A percentile compares a stretch with the other conserved stretches of the same genome.
phyloP scores from a whole-genome alignment of 2,113 vertebrate genomes.

The Odontophorus gujanensis region DNA sequence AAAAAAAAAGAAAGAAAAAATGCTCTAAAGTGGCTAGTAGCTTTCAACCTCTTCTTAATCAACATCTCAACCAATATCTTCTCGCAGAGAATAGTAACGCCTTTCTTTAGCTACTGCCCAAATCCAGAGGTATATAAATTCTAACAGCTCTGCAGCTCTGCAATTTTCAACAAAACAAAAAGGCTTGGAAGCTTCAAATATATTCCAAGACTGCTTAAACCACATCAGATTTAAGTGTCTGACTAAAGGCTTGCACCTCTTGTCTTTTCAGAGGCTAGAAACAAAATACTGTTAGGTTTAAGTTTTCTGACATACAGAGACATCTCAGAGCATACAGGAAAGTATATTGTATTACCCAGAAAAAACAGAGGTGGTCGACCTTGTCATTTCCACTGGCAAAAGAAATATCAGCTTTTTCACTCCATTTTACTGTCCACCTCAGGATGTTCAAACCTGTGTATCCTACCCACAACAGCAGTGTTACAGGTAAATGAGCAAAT shows the following conservation, averaged over 20 bases:
- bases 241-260: not conserved
- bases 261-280: not conserved
- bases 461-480: accelerated
- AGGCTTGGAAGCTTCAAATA: not conserved
- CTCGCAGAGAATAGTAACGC: not conserved
- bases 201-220: not conserved
- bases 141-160: not conserved
- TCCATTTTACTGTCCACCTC: not conserved
- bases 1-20: not conserved
- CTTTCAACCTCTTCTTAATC: not conserved
- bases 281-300: not conserved
- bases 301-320: not conserved
- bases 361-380: not conserved
- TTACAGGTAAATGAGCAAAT: not conserved
- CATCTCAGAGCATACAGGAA: not conserved
- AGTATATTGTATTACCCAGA: not conserved
- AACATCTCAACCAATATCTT: not conserved
- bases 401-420: not conserved
- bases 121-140: not conserved
- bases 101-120: not conserved
- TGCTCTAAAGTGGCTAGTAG: not conserved
- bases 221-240: not conserved
- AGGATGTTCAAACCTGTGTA: not conserved
- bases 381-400: not conserved
- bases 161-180: not conserved